Evolutionary conservation across 2,797 vertebrate genomes (phyloP).

Genomic region (Pterois miles): DNA sequence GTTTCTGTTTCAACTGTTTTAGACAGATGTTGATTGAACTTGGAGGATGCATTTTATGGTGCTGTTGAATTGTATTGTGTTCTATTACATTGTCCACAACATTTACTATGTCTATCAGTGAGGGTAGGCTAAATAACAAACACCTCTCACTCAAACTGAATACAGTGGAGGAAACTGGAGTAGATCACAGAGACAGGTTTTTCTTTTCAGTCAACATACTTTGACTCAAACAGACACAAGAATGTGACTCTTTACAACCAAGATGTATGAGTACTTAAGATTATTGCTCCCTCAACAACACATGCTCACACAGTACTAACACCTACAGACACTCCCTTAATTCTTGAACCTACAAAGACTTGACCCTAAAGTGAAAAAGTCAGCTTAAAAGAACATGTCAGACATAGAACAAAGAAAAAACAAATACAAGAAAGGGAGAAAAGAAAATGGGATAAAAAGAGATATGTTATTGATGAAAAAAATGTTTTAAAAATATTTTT

Average conservation of each 20-base stretch:
- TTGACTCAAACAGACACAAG: not conserved
- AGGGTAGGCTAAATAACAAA: not conserved
- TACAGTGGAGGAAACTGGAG: not conserved
- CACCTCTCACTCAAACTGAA: not conserved
- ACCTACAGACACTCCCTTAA: not conserved
- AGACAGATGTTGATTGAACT: not conserved
- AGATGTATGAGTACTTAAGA: slow-evolving; percentile 9
- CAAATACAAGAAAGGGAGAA: not conserved
- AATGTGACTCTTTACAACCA: slow-evolving; percentile 1
- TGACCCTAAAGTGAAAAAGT: not conserved
- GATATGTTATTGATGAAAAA: not conserved
- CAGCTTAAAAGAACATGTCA: not conserved
- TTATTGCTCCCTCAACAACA: not conserved
- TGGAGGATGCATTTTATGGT: not conserved
- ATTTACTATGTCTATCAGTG: not conserved
- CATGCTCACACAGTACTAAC: not conserved
- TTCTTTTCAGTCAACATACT: not conserved
- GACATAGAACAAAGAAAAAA: not conserved
- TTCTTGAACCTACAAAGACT: not conserved
- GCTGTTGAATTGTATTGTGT: not conserved
- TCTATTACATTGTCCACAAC: not conserved
- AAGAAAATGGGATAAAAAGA: not conserved
- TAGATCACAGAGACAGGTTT: not conserved
- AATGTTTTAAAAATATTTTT: no score
- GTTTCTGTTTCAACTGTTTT: not conserved